These are phyloP conservation scores for Telmatochromis sp. DNA, from an alignment of 2,113 vertebrate genomes.

Conservation along the genomic window DNA sequence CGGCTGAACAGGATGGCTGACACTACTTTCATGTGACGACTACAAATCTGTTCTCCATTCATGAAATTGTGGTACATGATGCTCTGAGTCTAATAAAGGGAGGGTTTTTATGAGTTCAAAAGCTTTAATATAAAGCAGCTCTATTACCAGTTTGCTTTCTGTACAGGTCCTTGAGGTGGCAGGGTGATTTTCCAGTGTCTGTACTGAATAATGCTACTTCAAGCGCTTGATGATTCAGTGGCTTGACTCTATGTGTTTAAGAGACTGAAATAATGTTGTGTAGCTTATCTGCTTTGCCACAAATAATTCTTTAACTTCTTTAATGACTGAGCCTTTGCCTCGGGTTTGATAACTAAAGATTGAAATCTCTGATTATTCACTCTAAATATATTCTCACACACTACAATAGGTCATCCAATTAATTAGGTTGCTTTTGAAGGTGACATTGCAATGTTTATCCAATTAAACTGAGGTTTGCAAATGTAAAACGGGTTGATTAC, in stretches of 20 bases:
- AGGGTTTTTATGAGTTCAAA: neutral
- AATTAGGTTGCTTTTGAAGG: neutral
- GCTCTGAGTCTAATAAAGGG: neutral
- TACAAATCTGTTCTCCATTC: neutral
- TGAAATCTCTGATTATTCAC: neutral
- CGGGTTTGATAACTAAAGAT: neutral
- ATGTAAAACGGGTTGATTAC: neutral
- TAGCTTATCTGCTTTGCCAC: neutral
- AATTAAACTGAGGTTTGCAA: neutral
- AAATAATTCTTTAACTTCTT: neutral
- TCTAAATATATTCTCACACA: neutral
- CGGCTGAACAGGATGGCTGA: neutral
- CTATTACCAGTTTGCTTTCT: neutral
- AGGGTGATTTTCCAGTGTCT: neutral
- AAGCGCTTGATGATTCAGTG: neutral
- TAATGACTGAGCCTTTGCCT: neutral
- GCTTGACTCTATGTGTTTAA: neutral
- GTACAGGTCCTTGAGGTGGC: neutral
- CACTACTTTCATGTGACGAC: accelerated
- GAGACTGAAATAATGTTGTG: neutral
- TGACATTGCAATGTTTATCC: neutral
- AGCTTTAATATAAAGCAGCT: neutral
- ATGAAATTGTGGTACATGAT: neutral
- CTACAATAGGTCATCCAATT: neutral
- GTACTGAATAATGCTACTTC: neutral